phyloP scores from a whole-genome alignment of 1,140 invertebrate genomes.

The Bombus affinis region DNA sequence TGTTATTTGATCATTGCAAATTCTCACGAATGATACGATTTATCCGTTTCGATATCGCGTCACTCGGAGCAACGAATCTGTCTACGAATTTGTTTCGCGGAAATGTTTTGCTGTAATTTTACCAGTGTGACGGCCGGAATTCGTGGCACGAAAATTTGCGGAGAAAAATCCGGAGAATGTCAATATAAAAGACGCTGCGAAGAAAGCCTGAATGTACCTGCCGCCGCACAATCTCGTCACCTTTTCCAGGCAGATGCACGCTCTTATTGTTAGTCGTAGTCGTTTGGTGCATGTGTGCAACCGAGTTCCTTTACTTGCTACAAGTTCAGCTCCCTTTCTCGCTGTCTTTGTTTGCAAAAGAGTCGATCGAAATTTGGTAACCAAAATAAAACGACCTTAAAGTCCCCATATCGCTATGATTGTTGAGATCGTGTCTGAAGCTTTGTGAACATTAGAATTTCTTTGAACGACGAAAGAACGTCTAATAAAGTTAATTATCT shows the following conservation, averaged over 20 bases:
- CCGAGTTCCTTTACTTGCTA: not conserved
- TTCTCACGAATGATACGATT: not conserved
- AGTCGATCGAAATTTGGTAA: not conserved
- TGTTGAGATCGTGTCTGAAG: too few species aligned
- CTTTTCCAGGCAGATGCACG: not conserved
- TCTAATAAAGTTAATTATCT: not conserved
- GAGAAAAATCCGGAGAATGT: constrained; percentile 66
- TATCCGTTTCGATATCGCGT: too few species aligned
- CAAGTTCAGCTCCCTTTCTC: not conserved
- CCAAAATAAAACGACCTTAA: too few species aligned
- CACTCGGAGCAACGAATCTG: not conserved
- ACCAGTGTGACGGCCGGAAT: not conserved
- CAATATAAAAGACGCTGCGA: constrained; percentile 60
- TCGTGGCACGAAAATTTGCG: constrained; percentile 30
- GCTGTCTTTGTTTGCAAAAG: not conserved
- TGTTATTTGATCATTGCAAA: not conserved
- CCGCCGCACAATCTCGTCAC: constrained; percentile 33
- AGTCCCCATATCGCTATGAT: too few species aligned
- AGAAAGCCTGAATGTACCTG: constrained; percentile 54
- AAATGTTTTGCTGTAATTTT: constrained; percentile 13
- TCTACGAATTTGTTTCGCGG: not conserved
- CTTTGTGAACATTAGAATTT: too few species aligned
- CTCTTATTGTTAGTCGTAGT: not conserved
- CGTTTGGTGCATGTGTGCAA: not conserved
- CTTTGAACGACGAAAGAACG: too few species aligned